Percentiles rank a stretch among this genome's conserved stretches.
These are phyloP conservation scores for Octodonta nipae DNA, from an alignment of 2,888 invertebrate species.

Conservation along the genomic window DNA sequence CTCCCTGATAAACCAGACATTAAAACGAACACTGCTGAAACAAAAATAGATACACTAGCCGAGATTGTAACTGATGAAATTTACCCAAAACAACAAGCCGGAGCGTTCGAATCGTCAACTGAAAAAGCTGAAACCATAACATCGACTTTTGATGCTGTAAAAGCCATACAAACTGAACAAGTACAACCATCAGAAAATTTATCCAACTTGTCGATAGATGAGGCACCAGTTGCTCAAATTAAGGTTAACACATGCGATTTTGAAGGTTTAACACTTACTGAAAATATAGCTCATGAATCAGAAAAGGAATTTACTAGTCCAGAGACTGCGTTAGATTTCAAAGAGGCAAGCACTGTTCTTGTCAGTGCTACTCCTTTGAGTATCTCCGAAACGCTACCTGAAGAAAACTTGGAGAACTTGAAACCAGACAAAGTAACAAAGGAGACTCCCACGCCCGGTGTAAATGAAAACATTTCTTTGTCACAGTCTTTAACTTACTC, in stretches of 20 bases:
- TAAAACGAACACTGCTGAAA: conserved; percentile 40
- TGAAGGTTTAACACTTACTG: conserved; percentile 33
- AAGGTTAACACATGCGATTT: conserved; percentile 32
- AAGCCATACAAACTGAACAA: conserved; percentile 30
- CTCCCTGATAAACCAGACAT: conserved; percentile 34
- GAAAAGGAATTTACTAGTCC: conserved; percentile 31
- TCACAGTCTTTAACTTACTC: conserved; percentile 28
- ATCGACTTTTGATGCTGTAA: conserved; percentile 28
- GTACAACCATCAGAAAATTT: conserved; percentile 22
- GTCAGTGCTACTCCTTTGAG: conserved; percentile 35
- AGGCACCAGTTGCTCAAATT: conserved; percentile 22
- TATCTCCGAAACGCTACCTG: conserved; percentile 28
- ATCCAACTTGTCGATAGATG: conserved; percentile 20
- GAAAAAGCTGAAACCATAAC: conserved; percentile 23
- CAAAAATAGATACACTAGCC: conserved; percentile 42
- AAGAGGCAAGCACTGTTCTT: conserved; percentile 31
- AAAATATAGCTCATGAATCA: conserved; percentile 37
- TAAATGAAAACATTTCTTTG: conserved; percentile 18
- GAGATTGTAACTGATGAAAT: conserved; percentile 36
- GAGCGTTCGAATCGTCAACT: too few relatives aligned
- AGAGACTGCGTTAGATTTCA: conserved; percentile 24
- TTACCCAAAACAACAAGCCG: conserved; percentile 32
- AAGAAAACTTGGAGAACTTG: too few relatives aligned
- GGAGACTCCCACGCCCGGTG: conserved; percentile 17
- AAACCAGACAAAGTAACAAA: conserved; percentile 10